These are phyloP conservation scores for Argyresthia goedartella DNA, from an alignment of 2,888 invertebrate species.

Conservation along the genomic window DNA sequence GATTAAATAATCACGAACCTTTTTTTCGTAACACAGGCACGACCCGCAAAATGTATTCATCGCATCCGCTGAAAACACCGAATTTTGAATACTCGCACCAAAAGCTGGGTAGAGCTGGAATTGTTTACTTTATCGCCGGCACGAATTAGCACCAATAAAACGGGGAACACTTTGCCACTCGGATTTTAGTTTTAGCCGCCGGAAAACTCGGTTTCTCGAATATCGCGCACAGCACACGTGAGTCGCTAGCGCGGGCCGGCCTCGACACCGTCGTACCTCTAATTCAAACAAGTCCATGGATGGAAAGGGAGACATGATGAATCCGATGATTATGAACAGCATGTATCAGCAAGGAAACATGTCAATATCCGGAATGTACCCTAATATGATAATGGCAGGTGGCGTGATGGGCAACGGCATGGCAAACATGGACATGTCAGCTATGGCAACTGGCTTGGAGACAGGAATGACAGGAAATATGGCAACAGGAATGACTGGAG, in stretches of 20 bases:
- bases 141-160: conserved; percentile 53
- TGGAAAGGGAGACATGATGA: conserved; percentile 28
- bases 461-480: conserved; percentile 18
- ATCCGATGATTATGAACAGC: conserved; percentile 51
- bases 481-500: neutral
- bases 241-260: conserved; percentile 77
- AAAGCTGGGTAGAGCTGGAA: conserved; percentile 32
- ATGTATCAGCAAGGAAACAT: conserved; percentile 57
- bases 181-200: conserved; percentile 34
- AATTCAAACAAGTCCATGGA: no score
- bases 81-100: conserved; percentile 53
- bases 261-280: conserved; percentile 54
- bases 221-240: conserved; percentile 37
- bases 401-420: conserved; percentile 24
- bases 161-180: conserved; percentile 52
- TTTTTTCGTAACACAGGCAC: conserved; percentile 62
- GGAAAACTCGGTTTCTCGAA: conserved; percentile 49
- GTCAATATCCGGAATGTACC: conserved; percentile 44
- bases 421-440: conserved; percentile 34
- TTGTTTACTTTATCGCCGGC: conserved; percentile 40
- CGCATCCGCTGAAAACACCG: conserved; percentile 66
- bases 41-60: conserved; percentile 70
- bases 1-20: conserved; percentile 62
- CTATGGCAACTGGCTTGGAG: neutral
- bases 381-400: conserved; percentile 43